These are phyloP conservation scores for Pagrus major DNA, from an alignment of 2,113 vertebrate species.

Conservation along the genomic window DNA sequence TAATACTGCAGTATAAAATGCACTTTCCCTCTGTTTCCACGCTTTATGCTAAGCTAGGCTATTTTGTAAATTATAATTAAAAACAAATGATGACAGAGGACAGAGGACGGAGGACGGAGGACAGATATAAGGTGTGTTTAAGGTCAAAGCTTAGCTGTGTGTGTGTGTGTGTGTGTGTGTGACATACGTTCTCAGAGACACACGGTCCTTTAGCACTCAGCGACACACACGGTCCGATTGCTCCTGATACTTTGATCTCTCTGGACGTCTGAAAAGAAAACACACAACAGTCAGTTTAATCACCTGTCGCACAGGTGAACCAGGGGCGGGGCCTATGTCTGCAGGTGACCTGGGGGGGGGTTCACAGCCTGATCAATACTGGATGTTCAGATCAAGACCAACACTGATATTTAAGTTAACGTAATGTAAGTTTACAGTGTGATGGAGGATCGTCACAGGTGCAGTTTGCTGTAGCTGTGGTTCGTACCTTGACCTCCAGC, in stretches of 20 bases:
- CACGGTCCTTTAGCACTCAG: conserved; percentile 96
- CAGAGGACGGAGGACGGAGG: too few relatives aligned
- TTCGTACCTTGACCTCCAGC: conserved; percentile 95
- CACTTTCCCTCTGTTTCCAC: too few relatives aligned
- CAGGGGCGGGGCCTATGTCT: neutral
- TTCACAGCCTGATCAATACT: too few relatives aligned
- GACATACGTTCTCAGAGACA: conserved; percentile 96
- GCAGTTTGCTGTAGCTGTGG: neutral
- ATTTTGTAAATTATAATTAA: too few relatives aligned
- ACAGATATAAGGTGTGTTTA: neutral
- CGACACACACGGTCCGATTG: conserved; percentile 96
- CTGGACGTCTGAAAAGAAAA: conserved; percentile 90
- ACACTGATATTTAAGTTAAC: too few relatives aligned
- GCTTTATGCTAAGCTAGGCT: too few relatives aligned
- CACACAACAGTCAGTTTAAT: neutral
- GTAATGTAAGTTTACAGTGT: too few relatives aligned
- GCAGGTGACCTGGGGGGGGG: neutral
- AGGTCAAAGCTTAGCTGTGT: conserved; percentile 10
- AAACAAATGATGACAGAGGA: too few relatives aligned
- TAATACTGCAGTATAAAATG: too few relatives aligned
- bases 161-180: too few relatives aligned
- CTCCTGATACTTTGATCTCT: conserved; percentile 97
- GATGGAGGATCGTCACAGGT: too few relatives aligned
- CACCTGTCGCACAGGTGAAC: neutral
- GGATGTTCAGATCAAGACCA: too few relatives aligned